Percentiles rank a stretch among this genome's conserved stretches.
phyloP scores from a whole-genome alignment of 1,140 invertebrate genomes.

The Anoplolepis gracilipes region DNA sequence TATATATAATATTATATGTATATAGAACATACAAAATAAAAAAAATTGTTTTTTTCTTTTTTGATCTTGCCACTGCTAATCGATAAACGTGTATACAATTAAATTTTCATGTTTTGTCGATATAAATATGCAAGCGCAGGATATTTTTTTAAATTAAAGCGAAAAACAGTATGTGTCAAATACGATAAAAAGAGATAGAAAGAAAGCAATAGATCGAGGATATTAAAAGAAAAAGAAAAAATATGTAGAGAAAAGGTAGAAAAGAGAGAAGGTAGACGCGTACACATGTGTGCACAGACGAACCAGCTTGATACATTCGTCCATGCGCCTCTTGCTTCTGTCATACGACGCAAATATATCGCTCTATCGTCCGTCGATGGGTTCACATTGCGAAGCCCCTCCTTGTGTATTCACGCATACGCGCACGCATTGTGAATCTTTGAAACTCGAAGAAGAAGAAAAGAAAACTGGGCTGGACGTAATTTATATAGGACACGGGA shows the following conservation, averaged over 20 bases:
- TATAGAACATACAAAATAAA: too few species aligned
- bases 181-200: neutral
- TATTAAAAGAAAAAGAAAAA: neutral
- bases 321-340: slow-evolving; percentile 65
- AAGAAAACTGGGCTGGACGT: neutral
- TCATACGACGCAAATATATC: slow-evolving; percentile 70
- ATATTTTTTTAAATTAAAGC: slow-evolving; percentile 6
- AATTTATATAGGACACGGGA: neutral
- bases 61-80: neutral
- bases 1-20: too few species aligned
- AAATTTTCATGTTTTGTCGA: neutral
- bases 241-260: neutral
- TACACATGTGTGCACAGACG: neutral
- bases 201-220: neutral
- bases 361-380: slow-evolving; percentile 53
- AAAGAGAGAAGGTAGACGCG: neutral
- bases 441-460: slow-evolving; percentile 7
- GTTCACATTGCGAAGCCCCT: slow-evolving; percentile 13
- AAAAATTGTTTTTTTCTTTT: too few species aligned
- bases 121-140: slow-evolving; percentile 18
- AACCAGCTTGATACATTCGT: slow-evolving; percentile 43
- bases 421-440: neutral
- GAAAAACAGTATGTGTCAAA: neutral
- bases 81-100: slow-evolving; percentile 7
- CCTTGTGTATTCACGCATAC: neutral